phyloP scores from a whole-genome alignment of 2,888 invertebrate species.

The Drosophila pegasa region DNA sequence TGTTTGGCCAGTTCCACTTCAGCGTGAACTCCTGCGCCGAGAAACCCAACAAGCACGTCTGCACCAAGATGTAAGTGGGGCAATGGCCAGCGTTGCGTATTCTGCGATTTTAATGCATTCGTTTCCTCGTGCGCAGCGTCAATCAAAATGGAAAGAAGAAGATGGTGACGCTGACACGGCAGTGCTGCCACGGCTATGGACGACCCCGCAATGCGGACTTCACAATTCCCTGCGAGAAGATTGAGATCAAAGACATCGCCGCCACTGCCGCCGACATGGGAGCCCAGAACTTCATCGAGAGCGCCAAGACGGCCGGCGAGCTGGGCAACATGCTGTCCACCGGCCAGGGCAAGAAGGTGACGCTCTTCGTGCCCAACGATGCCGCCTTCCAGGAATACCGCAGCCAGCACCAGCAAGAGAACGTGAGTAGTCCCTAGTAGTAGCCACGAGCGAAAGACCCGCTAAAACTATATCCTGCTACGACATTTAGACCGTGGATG shows the following conservation, averaged over 20 bases:
- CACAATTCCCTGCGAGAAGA: slow-evolving; percentile 86
- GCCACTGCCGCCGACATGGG: slow-evolving; percentile 87
- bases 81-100: slow-evolving; percentile 34
- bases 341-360: slow-evolving; percentile 85
- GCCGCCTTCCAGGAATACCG: slow-evolving; percentile 87
- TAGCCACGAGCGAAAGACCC: accelerated
- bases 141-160: slow-evolving; percentile 87
- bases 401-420: slow-evolving; percentile 85
- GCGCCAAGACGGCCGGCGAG: slow-evolving; percentile 85
- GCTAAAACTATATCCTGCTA: not conserved
- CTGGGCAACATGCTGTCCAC: slow-evolving; percentile 85
- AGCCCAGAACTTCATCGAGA: slow-evolving; percentile 87
- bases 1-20: slow-evolving; percentile 83
- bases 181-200: slow-evolving; percentile 89
- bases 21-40: slow-evolving; percentile 85
- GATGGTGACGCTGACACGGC: slow-evolving; percentile 87
- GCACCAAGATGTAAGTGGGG: slow-evolving; percentile 84
- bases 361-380: slow-evolving; percentile 88
- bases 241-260: slow-evolving; percentile 86
- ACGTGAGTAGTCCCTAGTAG: slow-evolving; percentile 84
- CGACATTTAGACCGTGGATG: slow-evolving; percentile 85
- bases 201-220: slow-evolving; percentile 84
- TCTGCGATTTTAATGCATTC: slow-evolving; percentile 20
- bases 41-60: slow-evolving; percentile 84
- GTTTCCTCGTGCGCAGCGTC: slow-evolving; percentile 82